Conservation (phyloP, 1,140 invertebrate species). For the Euura saliciscinereae region DNA sequence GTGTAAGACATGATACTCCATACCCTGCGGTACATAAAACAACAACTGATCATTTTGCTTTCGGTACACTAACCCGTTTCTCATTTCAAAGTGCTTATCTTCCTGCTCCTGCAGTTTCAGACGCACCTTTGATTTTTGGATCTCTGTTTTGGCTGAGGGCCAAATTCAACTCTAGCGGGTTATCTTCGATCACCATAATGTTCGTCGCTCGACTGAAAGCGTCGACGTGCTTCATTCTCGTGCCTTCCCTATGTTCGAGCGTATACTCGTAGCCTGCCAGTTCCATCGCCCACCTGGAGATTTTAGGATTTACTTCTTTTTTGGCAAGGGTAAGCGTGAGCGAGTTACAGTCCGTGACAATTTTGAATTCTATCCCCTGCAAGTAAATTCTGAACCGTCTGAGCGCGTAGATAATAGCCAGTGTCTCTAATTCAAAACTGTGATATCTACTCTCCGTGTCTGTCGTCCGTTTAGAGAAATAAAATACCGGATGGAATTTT, state of each 20-base stretch:
- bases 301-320: slow-evolving; percentile 17
- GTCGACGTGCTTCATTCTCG: slow-evolving; percentile 28
- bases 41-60: slow-evolving; percentile 26
- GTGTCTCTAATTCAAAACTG: slow-evolving; percentile 46
- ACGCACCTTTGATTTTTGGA: slow-evolving; percentile 15
- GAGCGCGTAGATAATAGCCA: slow-evolving; percentile 57
- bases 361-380: slow-evolving; percentile 47
- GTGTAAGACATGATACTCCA: slow-evolving; percentile 21
- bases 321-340: slow-evolving; percentile 19
- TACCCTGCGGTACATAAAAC: slow-evolving; percentile 34
- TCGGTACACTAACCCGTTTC: slow-evolving; percentile 25
- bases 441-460: slow-evolving; percentile 41
- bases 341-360: slow-evolving; percentile 43
- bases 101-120: background rate
- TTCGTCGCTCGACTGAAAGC: slow-evolving; percentile 21
- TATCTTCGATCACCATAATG: slow-evolving; percentile 24
- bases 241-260: slow-evolving; percentile 25
- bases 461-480: slow-evolving; percentile 45
- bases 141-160: slow-evolving; percentile 24
- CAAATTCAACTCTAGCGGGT: slow-evolving; percentile 25
- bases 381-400: slow-evolving; percentile 52
- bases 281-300: slow-evolving; percentile 30
- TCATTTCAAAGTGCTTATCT: background rate
- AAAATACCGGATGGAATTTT: slow-evolving; percentile 46
- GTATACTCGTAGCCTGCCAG: slow-evolving; percentile 28